Base-by-base conservation (phyloP, 1,140 invertebrate species). In the Rhizoglyphus robini region DNA sequence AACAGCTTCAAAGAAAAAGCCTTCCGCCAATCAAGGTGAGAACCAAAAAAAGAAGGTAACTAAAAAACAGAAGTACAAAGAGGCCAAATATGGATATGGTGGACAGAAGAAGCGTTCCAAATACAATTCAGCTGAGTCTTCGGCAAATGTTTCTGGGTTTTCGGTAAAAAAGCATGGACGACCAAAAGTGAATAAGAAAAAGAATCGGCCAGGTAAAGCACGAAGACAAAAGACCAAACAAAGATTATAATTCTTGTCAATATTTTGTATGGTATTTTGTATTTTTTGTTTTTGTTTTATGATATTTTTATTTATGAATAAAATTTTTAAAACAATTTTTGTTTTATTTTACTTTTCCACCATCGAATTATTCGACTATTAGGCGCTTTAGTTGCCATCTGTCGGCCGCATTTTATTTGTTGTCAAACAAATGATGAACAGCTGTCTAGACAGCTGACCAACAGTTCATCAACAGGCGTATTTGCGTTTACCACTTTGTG, bases 61-160 rank as follows among this genome's bases (percentile, higher is more conserved):
- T 65, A 66, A 69, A 72, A 69, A 69, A 67, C 66, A 63, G 65
- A 67, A 63, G 29, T 67, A 63, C 36, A 91, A 92, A 74, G 84
- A 95, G 76, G 79, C 83, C 54, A 94, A 90, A 73, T 98, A 86
- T 79, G 95, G 94, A 1, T 96, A 88, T 79, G 95, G 95, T 41
- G 94, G 94, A 2, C 92, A 94, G 72, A 98, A 98, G 78, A 86
- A 86, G 69, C 85, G 90, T 1, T 79, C 79, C 0, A 99, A 99
- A 76, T 77, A 82, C 41, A 99, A 99, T 72, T 92, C 88, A 0
- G 85, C 82, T 70, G 82, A 87, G 0, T 92, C 88, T 54, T 65
- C 68, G 41, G 67, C 70, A 13, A 65, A 73, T 48, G 64, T 71
- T 29, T n/a, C 29, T 1, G 31, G 20, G 51, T 64, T 64, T 57